Conservation (phyloP, 1,140 invertebrate genomes). For the Druon quercuslanigerum region DNA sequence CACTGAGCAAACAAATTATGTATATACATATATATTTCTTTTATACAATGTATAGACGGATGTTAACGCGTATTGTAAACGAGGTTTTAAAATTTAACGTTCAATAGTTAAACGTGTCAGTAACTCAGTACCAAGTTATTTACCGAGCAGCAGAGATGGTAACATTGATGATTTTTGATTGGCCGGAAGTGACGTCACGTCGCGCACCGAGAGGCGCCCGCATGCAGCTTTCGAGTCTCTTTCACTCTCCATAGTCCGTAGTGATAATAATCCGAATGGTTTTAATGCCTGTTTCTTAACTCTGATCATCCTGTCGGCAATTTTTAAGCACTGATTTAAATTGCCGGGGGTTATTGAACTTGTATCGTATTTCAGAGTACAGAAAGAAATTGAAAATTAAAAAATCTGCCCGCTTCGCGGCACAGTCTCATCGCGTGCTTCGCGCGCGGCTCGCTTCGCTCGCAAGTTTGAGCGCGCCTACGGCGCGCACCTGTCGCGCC, state of each 20-base stretch:
- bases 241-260: no score
- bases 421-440: no score
- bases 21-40: not conserved
- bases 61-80: not conserved
- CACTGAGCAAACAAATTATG: not conserved
- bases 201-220: slow-evolving; percentile 62
- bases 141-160: slow-evolving; percentile 20
- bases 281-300: slow-evolving; percentile 14
- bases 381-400: no score
- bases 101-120: no score
- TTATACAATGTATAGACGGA: not conserved
- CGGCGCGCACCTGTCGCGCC: no score
- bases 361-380: no score
- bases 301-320: not conserved
- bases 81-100: not conserved
- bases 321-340: no score
- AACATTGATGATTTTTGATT: slow-evolving; percentile 74
- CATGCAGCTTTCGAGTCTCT: slow-evolving; percentile 18
- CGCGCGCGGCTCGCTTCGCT: no score
- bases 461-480: no score
- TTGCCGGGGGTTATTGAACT: no score
- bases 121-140: no score
- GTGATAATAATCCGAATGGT: not conserved
- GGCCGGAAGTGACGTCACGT: slow-evolving; percentile 73
- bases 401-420: no score